Percentiles rank a stretch among this genome's conserved stretches.
Conservation (phyloP, 1,140 invertebrate species). For the Atta colombica region DNA sequence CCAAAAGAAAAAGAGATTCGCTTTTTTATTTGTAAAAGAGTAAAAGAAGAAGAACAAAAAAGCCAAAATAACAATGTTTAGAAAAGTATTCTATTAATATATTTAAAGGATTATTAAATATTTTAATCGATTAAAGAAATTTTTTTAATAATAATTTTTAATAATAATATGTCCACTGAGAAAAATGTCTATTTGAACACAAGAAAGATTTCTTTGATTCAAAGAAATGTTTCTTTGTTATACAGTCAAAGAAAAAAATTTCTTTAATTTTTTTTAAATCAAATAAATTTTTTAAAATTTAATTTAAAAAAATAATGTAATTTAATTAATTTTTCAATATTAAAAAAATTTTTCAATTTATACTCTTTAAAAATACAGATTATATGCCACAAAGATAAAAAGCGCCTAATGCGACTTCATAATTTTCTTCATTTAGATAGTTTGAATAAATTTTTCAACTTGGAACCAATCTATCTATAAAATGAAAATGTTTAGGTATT, state of each 20-base stretch:
- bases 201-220: too few relatives aligned
- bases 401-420: too few relatives aligned
- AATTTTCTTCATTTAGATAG: too few relatives aligned
- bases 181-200: too few relatives aligned
- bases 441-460: neutral
- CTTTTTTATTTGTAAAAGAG: neutral
- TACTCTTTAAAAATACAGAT: neutral
- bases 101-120: neutral
- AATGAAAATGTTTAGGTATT: neutral
- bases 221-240: too few relatives aligned
- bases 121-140: neutral
- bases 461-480: neutral
- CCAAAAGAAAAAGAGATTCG: neutral
- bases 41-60: neutral
- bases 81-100: neutral
- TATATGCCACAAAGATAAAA: neutral
- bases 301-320: too few relatives aligned
- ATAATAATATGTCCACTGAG: too few relatives aligned
- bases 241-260: too few relatives aligned
- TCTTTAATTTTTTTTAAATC: too few relatives aligned
- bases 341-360: conserved; percentile 10
- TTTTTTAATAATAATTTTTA: neutral
- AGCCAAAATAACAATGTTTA: neutral
- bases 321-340: neutral
- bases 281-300: too few relatives aligned